These are phyloP conservation scores for Trachelus stipa DNA, from an alignment of 2,888 invertebrate genomes.

Conservation along the genomic window DNA sequence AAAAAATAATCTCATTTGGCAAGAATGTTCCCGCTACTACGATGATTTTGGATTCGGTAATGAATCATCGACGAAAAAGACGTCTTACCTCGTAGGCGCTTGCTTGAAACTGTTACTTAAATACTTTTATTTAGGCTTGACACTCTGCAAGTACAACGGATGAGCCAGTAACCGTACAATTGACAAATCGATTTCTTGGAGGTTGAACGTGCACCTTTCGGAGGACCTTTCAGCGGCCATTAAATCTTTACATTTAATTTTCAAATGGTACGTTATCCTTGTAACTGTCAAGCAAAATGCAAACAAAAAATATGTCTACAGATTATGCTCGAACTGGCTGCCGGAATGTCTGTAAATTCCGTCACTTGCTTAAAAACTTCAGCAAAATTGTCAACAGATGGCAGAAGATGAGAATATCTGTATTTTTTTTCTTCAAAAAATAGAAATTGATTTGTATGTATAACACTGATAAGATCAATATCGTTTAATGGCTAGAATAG, in stretches of 20 bases:
- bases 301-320: conserved; percentile 39
- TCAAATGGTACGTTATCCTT: conserved; percentile 48
- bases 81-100: not conserved
- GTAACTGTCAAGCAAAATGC: conserved; percentile 53
- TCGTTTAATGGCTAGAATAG: too few species aligned
- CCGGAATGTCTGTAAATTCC: conserved; percentile 31
- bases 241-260: conserved; percentile 48
- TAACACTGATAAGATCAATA: not conserved
- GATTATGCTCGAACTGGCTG: not conserved
- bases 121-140: not conserved
- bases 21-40: not conserved
- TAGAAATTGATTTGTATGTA: not conserved
- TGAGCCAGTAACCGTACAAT: not conserved
- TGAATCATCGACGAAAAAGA: not conserved
- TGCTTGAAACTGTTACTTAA: not conserved
- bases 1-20: not conserved
- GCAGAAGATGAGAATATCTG: not conserved
- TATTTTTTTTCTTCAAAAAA: not conserved
- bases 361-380: conserved; percentile 18
- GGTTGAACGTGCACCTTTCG: conserved; percentile 7
- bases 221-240: conserved; percentile 40
- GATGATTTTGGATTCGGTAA: not conserved
- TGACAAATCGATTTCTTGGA: not conserved
- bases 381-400: not conserved
- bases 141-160: not conserved